Evolutionary conservation across 2,888 invertebrate genomes (phyloP).

Genomic region (Isotomurus palustris): DNA sequence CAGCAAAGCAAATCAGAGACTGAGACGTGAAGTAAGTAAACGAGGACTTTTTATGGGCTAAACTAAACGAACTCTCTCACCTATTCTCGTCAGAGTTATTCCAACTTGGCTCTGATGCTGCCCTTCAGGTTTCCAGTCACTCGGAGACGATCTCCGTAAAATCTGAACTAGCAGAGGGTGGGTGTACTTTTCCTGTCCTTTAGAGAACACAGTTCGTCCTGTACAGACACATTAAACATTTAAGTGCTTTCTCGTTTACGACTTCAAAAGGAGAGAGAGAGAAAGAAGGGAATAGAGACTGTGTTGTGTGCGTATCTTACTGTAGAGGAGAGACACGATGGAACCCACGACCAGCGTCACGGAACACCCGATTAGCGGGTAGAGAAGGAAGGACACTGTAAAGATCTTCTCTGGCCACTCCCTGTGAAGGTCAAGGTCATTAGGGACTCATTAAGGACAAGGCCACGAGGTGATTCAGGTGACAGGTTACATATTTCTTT

Average conservation of each 20-base stretch:
- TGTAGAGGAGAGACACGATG: constrained; percentile 31
- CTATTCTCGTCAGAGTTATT: neutral
- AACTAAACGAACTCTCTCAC: too few species aligned
- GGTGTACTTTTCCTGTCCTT: constrained; percentile 31
- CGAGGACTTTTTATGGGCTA: neutral
- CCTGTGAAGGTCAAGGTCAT: constrained; percentile 6
- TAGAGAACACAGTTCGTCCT: constrained; percentile 12
- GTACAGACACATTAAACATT: neutral
- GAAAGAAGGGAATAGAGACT: neutral
- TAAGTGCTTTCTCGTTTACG: constrained; percentile 1
- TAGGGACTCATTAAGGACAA: neutral
- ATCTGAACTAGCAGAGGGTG: constrained; percentile 23
- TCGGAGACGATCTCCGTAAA: constrained; percentile 7
- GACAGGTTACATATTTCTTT: too few species aligned
- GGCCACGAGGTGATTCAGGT: neutral
- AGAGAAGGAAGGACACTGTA: constrained; percentile 33
- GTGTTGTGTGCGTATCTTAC: constrained; percentile 14
- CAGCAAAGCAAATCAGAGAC: too few species aligned
- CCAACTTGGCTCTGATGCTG: neutral
- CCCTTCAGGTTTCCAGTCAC: neutral
- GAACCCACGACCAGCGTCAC: constrained; percentile 27
- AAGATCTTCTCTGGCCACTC: constrained; percentile 34
- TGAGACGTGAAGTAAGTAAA: neutral
- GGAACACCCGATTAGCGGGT: constrained; percentile 34
- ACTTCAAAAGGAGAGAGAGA: too few species aligned